phyloP scores from a whole-genome alignment of 1,140 invertebrate species.

The Littorina saxatilis region DNA sequence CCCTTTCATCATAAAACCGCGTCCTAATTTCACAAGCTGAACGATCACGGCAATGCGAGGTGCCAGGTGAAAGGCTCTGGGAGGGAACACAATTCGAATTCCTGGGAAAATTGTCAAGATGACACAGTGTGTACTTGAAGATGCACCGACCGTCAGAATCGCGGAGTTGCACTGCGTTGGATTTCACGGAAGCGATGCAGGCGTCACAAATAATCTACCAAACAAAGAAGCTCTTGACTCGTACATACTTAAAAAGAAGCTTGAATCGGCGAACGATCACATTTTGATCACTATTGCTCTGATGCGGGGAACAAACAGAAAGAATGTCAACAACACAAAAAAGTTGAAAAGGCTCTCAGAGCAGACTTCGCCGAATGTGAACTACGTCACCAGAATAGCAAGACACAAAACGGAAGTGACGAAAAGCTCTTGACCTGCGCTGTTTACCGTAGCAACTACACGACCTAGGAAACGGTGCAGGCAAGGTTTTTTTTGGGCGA shows the following conservation, averaged over 20 bases:
- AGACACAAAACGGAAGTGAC: conserved; percentile 60
- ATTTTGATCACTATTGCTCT: neutral
- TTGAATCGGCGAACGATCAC: neutral
- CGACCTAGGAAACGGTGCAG: conserved; percentile 44
- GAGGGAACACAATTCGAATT: too few relatives aligned
- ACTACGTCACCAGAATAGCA: conserved; percentile 58
- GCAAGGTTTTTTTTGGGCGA: conserved; percentile 50
- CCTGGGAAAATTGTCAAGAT: neutral
- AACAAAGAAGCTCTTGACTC: too few relatives aligned
- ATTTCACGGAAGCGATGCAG: conserved; percentile 8
- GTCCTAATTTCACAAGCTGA: too few relatives aligned
- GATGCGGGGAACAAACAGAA: neutral
- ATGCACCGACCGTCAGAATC: neutral
- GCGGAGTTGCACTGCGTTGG: neutral
- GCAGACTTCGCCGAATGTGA: conserved; percentile 37
- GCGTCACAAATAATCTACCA: neutral
- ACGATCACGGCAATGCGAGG: too few relatives aligned
- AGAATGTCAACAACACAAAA: conserved; percentile 15
- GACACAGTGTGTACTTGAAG: neutral
- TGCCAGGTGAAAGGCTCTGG: too few relatives aligned
- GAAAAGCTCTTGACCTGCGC: conserved; percentile 35
- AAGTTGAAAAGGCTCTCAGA: conserved; percentile 22
- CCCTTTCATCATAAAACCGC: too few relatives aligned
- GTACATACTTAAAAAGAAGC: too few relatives aligned
- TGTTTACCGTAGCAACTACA: conserved; percentile 71